phyloP scores from a whole-genome alignment of 2,113 vertebrate genomes.

The Heteronetta atricapilla region DNA sequence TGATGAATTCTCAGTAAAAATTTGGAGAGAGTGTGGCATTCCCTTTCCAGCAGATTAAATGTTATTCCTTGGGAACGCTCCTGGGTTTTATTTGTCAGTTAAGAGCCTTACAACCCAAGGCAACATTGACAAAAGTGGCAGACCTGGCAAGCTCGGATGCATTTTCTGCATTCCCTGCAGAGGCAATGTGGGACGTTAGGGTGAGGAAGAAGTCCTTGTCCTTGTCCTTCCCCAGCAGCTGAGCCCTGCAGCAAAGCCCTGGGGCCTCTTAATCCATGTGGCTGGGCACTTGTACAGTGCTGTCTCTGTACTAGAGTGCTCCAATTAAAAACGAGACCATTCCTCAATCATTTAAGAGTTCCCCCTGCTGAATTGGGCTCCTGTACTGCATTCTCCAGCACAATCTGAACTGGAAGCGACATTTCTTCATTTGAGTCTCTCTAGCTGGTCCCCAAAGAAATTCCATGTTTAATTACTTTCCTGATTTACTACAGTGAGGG shows the following conservation, averaged over 20 bases:
- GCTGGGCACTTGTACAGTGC: fast-evolving
- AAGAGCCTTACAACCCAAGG: neutral
- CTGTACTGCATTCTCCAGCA: neutral
- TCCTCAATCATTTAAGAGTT: neutral
- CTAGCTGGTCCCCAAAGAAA: neutral
- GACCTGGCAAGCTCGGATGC: neutral
- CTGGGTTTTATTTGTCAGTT: neutral
- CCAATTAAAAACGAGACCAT: neutral
- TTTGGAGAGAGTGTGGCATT: neutral
- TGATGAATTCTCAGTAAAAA: neutral
- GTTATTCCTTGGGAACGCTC: neutral
- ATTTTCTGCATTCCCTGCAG: neutral
- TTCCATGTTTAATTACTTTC: neutral
- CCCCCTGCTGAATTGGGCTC: neutral
- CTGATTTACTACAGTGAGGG: neutral
- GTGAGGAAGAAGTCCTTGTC: neutral
- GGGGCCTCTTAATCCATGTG: fast-evolving
- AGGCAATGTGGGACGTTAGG: neutral
- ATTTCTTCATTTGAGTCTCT: neutral
- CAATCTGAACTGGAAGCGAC: neutral
- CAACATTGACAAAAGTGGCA: neutral
- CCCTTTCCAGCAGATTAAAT: neutral
- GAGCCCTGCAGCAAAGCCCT: neutral
- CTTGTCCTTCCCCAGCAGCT: neutral
- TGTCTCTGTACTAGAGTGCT: neutral